Conservation (phyloP, 2,888 invertebrate species). For the Osmoderma eremita region DNA sequence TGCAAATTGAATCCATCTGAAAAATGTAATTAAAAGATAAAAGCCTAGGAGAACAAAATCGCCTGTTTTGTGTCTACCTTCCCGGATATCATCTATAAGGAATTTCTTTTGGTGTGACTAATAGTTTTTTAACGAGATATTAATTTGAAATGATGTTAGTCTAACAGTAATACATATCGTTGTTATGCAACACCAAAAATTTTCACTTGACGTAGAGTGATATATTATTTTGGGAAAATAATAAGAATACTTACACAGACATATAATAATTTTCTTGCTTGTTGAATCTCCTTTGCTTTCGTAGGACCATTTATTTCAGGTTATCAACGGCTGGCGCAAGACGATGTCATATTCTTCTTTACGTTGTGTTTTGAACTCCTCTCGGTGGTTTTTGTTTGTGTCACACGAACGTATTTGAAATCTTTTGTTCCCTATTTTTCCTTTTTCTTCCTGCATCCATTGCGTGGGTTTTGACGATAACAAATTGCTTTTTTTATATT, state of each 20-base stretch:
- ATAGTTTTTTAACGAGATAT: too few relatives aligned
- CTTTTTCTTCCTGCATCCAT: background rate
- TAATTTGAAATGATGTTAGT: too few relatives aligned
- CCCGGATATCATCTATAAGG: too few relatives aligned
- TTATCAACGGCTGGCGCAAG: slow-evolving; percentile 13
- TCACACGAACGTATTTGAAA: slow-evolving; percentile 20
- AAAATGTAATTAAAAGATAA: too few relatives aligned
- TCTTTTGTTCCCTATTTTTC: slow-evolving; percentile 27
- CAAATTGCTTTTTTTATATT: slow-evolving; percentile 33
- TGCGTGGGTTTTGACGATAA: slow-evolving; percentile 12
- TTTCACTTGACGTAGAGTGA: too few relatives aligned
- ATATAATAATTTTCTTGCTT: background rate
- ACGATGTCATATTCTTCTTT: slow-evolving; percentile 15
- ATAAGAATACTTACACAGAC: background rate
- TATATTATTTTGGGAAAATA: too few relatives aligned
- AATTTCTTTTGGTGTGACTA: too few relatives aligned
- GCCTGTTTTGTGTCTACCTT: too few relatives aligned
- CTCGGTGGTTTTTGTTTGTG: slow-evolving; percentile 22
- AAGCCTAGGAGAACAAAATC: too few relatives aligned
- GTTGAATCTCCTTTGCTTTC: background rate
- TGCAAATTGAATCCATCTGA: too few relatives aligned
- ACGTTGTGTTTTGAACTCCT: slow-evolving; percentile 9
- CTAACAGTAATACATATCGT: too few relatives aligned
- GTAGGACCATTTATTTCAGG: slow-evolving; percentile 9
- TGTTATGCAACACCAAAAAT: too few relatives aligned